A percentile compares a stretch with the other conserved stretches of the same genome.
phyloP scores from a whole-genome alignment of 2,888 invertebrate species.

The Saturnia japonica region DNA sequence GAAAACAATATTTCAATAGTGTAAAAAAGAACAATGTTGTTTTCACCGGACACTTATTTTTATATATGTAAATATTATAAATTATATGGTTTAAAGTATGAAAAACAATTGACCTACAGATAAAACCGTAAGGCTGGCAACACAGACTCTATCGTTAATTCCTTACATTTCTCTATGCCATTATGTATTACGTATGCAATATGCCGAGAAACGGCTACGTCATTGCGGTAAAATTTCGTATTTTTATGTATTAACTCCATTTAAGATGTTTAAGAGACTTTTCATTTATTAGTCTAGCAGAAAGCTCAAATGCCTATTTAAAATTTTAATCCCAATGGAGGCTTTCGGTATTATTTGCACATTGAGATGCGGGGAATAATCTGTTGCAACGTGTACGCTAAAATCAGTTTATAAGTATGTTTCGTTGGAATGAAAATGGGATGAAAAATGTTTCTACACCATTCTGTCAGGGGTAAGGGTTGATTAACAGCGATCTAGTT shows the following conservation, averaged over 20 bases:
- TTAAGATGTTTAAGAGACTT: background rate
- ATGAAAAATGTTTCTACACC: background rate
- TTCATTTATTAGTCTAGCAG: background rate
- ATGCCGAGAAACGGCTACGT: conserved; percentile 1
- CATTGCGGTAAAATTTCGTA: conserved; percentile 10
- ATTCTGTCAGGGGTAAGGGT: background rate
- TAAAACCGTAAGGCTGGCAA: background rate
- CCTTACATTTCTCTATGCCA: background rate
- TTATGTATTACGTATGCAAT: conserved; percentile 10
- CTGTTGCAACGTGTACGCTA: too few species aligned
- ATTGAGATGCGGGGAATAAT: too few species aligned
- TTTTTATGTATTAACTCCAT: background rate
- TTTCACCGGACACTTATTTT: too few species aligned
- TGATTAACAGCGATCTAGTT: background rate
- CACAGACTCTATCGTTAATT: background rate
- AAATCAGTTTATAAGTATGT: too few species aligned
- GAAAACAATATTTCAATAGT: too few species aligned
- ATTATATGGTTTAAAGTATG: background rate
- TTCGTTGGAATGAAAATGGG: background rate
- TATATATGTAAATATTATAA: background rate
- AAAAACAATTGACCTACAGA: background rate
- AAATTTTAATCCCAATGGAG: too few species aligned
- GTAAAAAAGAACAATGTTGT: too few species aligned
- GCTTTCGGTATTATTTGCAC: too few species aligned
- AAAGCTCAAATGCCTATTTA: too few species aligned